These are phyloP conservation scores for Knipowitschia caucasica DNA, from an alignment of 2,797 vertebrate genomes.

Conservation along the genomic window DNA sequence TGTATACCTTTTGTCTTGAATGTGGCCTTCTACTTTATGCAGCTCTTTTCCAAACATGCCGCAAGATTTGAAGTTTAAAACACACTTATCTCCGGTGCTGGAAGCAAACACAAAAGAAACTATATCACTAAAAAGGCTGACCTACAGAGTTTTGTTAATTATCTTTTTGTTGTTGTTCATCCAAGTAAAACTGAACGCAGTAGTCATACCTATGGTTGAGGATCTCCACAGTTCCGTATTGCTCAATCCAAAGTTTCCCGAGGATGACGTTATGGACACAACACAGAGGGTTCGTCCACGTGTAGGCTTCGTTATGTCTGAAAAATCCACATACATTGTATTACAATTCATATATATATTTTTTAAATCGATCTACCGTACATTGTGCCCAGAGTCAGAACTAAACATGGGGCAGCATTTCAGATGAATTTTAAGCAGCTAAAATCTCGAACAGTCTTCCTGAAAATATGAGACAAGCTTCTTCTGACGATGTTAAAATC, in stretches of 20 bases:
- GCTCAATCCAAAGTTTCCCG: conserved; percentile 97
- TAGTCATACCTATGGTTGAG: conserved; percentile 92
- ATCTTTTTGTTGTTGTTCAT: no score
- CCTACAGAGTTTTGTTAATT: no score
- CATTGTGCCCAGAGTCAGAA: no score
- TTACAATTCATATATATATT: no score
- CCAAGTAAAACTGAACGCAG: background rate
- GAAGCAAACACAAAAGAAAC: conserved; percentile 9
- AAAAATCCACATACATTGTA: background rate
- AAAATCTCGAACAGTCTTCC: no score
- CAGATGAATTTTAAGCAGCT: no score
- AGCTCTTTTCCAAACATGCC: conserved; percentile 96
- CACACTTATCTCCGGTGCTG: conserved; percentile 94
- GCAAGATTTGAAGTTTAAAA: conserved; percentile 90
- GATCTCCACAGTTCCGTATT: conserved; percentile 92
- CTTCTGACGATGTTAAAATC: no score
- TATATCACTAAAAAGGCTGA: no score
- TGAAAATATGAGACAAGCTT: no score
- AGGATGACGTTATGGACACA: conserved; percentile 97
- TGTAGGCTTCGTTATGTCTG: conserved; percentile 91
- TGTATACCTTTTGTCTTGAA: conserved; percentile 93
- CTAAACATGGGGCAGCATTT: no score
- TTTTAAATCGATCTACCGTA: no score
- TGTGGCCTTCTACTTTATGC: conserved; percentile 91
- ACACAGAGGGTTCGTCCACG: conserved; percentile 94